phyloP scores from a whole-genome alignment of 2,888 invertebrate species.

The Leucophora obtusa region DNA sequence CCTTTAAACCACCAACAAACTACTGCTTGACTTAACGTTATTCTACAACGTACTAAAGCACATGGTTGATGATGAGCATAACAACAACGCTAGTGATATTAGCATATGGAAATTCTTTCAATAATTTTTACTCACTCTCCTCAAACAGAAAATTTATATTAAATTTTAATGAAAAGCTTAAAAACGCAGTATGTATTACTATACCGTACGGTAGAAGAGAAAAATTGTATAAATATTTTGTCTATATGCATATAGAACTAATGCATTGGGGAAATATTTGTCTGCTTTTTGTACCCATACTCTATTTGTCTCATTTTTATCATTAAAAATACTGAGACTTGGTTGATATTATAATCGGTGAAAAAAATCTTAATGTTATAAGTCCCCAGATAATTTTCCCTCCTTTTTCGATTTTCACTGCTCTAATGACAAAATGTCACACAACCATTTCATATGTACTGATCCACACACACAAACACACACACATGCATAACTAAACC shows the following conservation, averaged over 20 bases:
- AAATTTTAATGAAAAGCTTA: slow-evolving; percentile 28
- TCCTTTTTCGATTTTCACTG: background rate
- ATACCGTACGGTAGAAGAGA: background rate
- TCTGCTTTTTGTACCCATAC: no score
- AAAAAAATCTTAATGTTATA: slow-evolving; percentile 42
- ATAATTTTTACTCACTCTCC: slow-evolving; percentile 42
- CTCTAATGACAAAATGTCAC: slow-evolving; percentile 39
- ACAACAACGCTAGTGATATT: slow-evolving; percentile 19
- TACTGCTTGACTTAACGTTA: background rate
- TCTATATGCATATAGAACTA: background rate
- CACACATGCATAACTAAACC: background rate
- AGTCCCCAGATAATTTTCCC: slow-evolving; percentile 29
- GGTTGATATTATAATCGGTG: slow-evolving; percentile 38
- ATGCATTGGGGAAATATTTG: background rate
- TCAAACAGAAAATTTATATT: slow-evolving; percentile 50
- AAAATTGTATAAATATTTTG: slow-evolving; percentile 25
- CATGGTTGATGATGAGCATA: slow-evolving; percentile 8
- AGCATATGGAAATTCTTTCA: slow-evolving; percentile 61
- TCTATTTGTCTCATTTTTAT: background rate
- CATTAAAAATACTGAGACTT: background rate
- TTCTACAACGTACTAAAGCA: background rate
- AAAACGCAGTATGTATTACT: no score
- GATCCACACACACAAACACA: background rate
- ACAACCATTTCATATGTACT: slow-evolving; percentile 15
- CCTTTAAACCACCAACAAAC: slow-evolving; percentile 27